Conservation (phyloP, 2,888 invertebrate species). For the Metacarcinus magister region DNA sequence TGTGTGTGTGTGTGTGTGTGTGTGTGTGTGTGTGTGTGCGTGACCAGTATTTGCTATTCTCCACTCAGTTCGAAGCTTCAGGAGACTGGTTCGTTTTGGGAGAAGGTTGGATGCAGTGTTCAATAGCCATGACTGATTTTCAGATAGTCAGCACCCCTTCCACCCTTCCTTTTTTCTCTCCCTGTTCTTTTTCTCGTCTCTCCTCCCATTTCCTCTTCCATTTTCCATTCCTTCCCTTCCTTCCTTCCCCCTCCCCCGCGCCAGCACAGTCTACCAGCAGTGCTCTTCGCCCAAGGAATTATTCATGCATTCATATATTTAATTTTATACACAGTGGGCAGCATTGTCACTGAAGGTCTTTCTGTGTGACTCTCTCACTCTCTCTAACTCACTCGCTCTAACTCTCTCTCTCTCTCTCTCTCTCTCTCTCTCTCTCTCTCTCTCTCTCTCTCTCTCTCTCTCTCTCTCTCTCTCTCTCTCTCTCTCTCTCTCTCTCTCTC, state of each 20-base stretch:
- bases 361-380: too few relatives aligned
- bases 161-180: neutral
- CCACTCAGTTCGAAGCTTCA: neutral
- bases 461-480: too few relatives aligned
- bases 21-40: too few relatives aligned
- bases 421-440: too few relatives aligned
- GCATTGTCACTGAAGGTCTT: neutral
- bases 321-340: neutral
- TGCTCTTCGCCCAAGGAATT: neutral
- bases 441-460: too few relatives aligned
- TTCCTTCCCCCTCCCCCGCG: neutral
- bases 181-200: neutral
- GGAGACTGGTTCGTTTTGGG: neutral
- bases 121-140: neutral
- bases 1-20: too few relatives aligned
- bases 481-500: too few relatives aligned
- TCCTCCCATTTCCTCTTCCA: neutral
- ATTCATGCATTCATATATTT: neutral
- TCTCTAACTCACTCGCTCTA: too few relatives aligned
- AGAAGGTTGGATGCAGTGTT: neutral
- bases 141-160: neutral
- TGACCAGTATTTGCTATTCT: neutral
- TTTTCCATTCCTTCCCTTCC: neutral
- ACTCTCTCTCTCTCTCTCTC: too few relatives aligned
- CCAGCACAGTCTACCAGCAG: neutral